Evolutionary conservation across 2,888 invertebrate genomes (phyloP).

Genomic region (Leptopterna dolabrata): DNA sequence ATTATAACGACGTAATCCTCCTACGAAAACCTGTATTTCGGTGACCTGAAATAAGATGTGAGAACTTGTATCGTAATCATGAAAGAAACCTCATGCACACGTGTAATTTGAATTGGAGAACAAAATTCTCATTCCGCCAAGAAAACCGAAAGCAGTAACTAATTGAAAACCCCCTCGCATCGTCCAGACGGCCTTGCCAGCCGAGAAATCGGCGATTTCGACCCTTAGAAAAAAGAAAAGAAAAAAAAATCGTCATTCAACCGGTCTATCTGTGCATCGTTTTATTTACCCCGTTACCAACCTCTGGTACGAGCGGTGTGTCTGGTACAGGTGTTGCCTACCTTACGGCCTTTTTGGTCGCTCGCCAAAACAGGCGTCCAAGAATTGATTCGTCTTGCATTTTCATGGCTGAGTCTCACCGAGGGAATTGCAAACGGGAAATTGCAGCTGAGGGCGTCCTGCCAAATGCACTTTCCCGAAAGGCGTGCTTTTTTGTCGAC

Average conservation of each 20-base stretch:
- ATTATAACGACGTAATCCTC: no score
- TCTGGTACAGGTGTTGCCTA: no score
- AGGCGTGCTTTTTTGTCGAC: no score
- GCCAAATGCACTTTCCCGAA: neutral
- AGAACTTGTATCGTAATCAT: no score
- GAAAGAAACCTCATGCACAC: no score
- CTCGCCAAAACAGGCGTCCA: neutral
- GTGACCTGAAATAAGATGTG: no score
- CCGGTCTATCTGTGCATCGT: neutral
- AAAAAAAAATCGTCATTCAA: neutral
- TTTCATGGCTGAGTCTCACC: neutral
- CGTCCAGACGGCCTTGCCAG: neutral
- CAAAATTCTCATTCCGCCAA: no score
- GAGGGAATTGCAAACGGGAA: neutral
- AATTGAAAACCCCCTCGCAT: no score
- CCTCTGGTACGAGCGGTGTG: no score
- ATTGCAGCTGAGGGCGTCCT: neutral
- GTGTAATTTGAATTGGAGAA: no score
- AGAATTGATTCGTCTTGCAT: neutral
- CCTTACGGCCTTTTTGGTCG: neutral
- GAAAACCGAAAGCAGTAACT: no score
- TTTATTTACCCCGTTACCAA: neutral
- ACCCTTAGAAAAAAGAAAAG: neutral
- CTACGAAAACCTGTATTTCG: no score
- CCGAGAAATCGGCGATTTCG: neutral